A percentile compares a stretch with the other conserved stretches of the same genome.
These are phyloP conservation scores for Colostygia pectinataria DNA, from an alignment of 2,888 invertebrate species.

Conservation along the genomic window DNA sequence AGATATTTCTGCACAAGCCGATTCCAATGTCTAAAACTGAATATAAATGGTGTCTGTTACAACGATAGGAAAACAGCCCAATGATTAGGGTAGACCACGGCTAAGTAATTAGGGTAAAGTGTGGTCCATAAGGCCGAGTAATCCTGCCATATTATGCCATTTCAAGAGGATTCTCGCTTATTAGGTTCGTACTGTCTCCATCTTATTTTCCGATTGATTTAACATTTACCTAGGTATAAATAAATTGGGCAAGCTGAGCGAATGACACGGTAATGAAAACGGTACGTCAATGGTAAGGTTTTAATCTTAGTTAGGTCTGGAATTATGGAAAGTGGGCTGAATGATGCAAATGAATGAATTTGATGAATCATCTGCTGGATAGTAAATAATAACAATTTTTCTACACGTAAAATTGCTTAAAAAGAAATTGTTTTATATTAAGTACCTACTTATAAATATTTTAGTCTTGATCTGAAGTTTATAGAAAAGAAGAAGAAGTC, in stretches of 20 bases:
- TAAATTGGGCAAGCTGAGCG: slow-evolving; percentile 17
- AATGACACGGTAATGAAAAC: slow-evolving; percentile 13
- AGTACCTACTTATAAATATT: no score
- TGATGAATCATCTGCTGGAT: no score
- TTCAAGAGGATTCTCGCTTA: slow-evolving; percentile 27
- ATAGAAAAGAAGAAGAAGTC: no score
- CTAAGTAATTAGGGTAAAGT: slow-evolving; percentile 44
- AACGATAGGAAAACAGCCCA: slow-evolving; percentile 28
- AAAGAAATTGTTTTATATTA: no score
- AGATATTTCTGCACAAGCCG: slow-evolving; percentile 6
- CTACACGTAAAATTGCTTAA: no score
- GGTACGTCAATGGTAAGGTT: slow-evolving; percentile 3
- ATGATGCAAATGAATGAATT: no score
- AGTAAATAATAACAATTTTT: no score
- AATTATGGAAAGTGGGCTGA: neutral
- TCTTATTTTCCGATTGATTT: slow-evolving; percentile 31
- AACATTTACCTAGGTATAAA: slow-evolving; percentile 20
- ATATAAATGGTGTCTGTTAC: slow-evolving; percentile 27
- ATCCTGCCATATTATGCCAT: slow-evolving; percentile 40
- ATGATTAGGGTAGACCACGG: slow-evolving; percentile 35
- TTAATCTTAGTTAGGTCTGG: neutral
- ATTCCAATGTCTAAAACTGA: slow-evolving; percentile 22
- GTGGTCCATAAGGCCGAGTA: slow-evolving; percentile 41
- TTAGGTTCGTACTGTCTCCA: slow-evolving; percentile 28
- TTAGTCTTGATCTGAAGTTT: no score